Evolutionary conservation across 2,797 vertebrate species (phyloP), one percentile per base, ranked within the genome.

Genomic region (Prionace glauca): DNA sequence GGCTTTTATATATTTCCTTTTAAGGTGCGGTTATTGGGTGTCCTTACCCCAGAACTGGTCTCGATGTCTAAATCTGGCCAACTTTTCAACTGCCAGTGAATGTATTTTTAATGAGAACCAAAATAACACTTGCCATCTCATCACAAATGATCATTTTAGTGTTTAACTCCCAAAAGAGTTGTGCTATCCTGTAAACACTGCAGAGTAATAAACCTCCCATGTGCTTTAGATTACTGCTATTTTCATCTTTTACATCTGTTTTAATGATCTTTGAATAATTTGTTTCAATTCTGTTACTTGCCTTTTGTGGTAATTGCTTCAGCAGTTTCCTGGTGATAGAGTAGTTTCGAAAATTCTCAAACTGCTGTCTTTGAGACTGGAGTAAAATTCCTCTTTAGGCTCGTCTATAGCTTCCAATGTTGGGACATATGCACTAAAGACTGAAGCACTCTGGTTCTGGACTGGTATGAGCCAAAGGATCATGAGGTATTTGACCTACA

Each of bases 101-200:
- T 94, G 26, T 94, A 50, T 50, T 74, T 94, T 71, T 32, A 94
- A 74, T 94, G 69, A 50, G 93, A 94, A 94, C 69, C 69, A 94
- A 94, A 94, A 94, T 94, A 94, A 45, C 69, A 94, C 67, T 22
- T 92, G 93, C 26, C 41, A 18, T 45, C 41, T 94, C 93, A 94
- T 74, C 41, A 94, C 18, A 69, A 90, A n/a, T 62, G 60, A n/a
- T 90, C 87, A 90, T 90, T 90, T 62, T 90, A 62, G 87, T n/a
- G 14, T 90, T 62, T 90, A 92, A 69, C 20, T 41, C n/a, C n/a
- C 65, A 69, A 69, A 92, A 69, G 65, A 36, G 32, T 3, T 22
- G n/a, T 41, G 65, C 20, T 67, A 62, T 67, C 1, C 24, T 67
- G 29, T n/a, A 67, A 91, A 62, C 32, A 67, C 62, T 20, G 60